Evolutionary conservation across 2,888 invertebrate genomes (phyloP), one percentile per base, ranked within the genome.

Genomic region (Dorcus hopei): DNA sequence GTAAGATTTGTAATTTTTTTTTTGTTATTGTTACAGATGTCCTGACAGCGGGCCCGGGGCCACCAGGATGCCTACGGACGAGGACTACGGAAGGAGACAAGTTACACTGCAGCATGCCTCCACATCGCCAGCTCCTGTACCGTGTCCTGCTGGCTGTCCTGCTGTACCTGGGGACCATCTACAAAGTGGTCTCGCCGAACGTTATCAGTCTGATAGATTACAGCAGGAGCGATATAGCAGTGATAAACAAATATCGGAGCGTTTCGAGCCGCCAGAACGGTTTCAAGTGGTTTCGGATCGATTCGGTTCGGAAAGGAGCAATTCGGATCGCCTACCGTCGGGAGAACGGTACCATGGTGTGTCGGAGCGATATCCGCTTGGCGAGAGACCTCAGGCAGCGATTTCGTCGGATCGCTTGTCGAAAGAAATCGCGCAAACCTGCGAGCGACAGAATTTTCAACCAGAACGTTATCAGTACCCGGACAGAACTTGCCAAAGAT

Each of bases 41-140:
- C 83, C 82, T 85, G 85, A 85, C 84, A 82, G 80, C 80, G 83
- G 84, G 82, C 81, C 81, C 79, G 80, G 83, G 83, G 82, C 83
- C 83, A 81, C 82, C 83, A 83, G 82, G 80, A 84, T 84, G 83
- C 83, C 83, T 80, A 72, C 76, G 68, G 77, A 77, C 70, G 78
- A 78, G 66, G 77, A 77, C 71, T 76, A 76, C 72, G 76, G 74
- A 70, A 68, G 75, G 72, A 74, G 75, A 73, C 74, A 75, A 70
- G 69, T 70, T 68, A 64, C 68, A 65, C 66, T 69, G 63, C 72
- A 67, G 66, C 69, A 67, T 62, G 63, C 65, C 65, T 68, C 70
- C 62, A 61, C 70, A 61, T 67, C 66, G 61, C 68, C 65, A 65
- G 66, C 65, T 63, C 61, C 64, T 59, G 61, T 59, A 57, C 62